phyloP scores from a whole-genome alignment of 2,888 invertebrate species.

The Drosophila atripex region DNA sequence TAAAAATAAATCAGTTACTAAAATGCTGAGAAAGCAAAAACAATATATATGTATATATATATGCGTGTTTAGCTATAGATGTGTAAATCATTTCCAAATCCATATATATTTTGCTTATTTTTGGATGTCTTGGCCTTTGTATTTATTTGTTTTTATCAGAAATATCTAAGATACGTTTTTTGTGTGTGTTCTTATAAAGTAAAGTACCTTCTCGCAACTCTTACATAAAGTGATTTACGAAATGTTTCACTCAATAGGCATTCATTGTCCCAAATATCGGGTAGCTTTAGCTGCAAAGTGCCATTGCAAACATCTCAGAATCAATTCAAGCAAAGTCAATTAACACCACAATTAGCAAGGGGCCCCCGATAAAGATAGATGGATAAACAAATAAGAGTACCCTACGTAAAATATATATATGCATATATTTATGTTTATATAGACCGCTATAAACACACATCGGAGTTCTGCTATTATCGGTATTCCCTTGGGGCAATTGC shows the following conservation, averaged over 20 bases:
- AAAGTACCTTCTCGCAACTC: background rate
- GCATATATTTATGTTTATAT: background rate
- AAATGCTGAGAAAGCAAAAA: constrained; percentile 34
- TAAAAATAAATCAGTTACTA: constrained; percentile 59
- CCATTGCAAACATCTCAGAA: constrained; percentile 45
- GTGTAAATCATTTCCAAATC: constrained; percentile 36
- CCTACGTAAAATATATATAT: background rate
- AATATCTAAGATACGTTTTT: constrained; percentile 25
- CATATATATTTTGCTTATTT: constrained; percentile 37
- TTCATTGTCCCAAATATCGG: constrained; percentile 62
- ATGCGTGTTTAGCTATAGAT: constrained; percentile 4
- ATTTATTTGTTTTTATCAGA: constrained; percentile 7
- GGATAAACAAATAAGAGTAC: constrained; percentile 22
- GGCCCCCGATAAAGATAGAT: constrained; percentile 25
- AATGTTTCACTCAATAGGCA: constrained; percentile 16
- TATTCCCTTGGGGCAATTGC: constrained; percentile 1
- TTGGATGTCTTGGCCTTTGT: constrained; percentile 27
- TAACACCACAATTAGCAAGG: constrained; percentile 47
- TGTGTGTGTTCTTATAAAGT: constrained; percentile 8
- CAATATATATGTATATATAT: constrained; percentile 24
- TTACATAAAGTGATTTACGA: constrained; percentile 52
- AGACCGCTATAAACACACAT: constrained; percentile 3
- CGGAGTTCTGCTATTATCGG: constrained; percentile 19
- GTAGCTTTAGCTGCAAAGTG: constrained; percentile 46
- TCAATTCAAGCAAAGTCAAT: constrained; percentile 50